These are phyloP conservation scores for Glyphotaelius pellucidus DNA, from an alignment of 2,888 invertebrate genomes.

Conservation along the genomic window DNA sequence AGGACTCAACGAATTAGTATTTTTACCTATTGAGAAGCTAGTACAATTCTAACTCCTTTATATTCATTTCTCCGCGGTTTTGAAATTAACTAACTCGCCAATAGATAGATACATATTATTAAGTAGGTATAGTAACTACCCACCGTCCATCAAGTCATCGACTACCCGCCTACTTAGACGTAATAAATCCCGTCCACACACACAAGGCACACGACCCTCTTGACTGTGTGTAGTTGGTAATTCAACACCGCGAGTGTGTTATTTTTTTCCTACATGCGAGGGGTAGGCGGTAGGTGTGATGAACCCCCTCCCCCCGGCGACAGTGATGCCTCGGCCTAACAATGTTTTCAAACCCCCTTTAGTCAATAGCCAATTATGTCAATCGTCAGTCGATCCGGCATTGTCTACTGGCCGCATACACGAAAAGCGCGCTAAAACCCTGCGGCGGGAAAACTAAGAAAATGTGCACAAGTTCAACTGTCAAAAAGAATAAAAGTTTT, in stretches of 20 bases:
- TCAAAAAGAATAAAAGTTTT: slow-evolving; percentile 5
- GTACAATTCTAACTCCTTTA: not conserved
- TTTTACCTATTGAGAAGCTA: not conserved
- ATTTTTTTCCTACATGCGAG: slow-evolving; percentile 50
- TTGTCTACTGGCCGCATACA: slow-evolving; percentile 44
- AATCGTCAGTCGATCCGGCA: slow-evolving; percentile 65
- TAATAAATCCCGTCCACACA: slow-evolving; percentile 26
- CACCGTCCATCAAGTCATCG: not conserved
- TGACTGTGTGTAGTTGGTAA: slow-evolving; percentile 21
- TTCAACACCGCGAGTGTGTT: slow-evolving; percentile 20
- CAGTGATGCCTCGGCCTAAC: slow-evolving; percentile 54
- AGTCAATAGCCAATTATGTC: slow-evolving; percentile 67
- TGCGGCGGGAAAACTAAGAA: slow-evolving; percentile 54
- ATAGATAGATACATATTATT: not conserved
- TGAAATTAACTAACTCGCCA: not conserved
- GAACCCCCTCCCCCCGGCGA: slow-evolving; percentile 45
- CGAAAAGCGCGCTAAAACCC: slow-evolving; percentile 30
- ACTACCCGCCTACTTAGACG: not conserved
- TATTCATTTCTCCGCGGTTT: not conserved
- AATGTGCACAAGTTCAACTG: not conserved
- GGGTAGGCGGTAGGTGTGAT: slow-evolving; percentile 64
- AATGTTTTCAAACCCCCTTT: slow-evolving; percentile 64
- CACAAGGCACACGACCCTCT: not conserved
- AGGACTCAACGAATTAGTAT: not conserved
- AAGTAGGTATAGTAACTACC: not conserved